Base-by-base conservation (phyloP, 2,113 vertebrate species). In the Oreotragus oreotragus region DNA sequence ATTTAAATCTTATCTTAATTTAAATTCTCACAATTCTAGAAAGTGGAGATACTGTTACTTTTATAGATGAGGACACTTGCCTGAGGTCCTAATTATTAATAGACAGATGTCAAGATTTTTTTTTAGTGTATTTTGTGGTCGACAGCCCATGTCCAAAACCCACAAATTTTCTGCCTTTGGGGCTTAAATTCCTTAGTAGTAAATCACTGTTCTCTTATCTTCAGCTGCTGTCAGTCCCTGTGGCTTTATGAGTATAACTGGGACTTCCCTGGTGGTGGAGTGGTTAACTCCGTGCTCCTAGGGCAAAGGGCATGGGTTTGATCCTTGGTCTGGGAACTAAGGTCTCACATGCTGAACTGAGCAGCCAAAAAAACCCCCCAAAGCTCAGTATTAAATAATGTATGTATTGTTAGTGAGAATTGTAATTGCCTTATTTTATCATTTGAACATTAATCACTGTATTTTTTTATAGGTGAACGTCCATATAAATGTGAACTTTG, bases 401-500 rank as follows among this genome's bases (percentile, higher is more conserved):
- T 64, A 6, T 80, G 36, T 58, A 85, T 64, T 95, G 49, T 62
- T 94, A 91, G 5, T 93, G n/a, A 76, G 73, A 85, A 49, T 93
- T 94, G 13, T 60, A 64, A 91, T 79, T 98, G 51, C 30, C 47
- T 76, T 80, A 58, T 66, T 60, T 86, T 94, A 91, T 89, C 36
- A 4, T 73, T 39, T 88, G 93, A 93, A 88, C 12, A n/a, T 28
- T 80, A 33, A 27, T 93, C 39, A 62, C 79, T 93, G 55, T 95
- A 47, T 91, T 98, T 94, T 98, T 94, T 98, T 97, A 5, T 98
- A 99, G 99, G 99, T 96, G 99, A 99, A 58, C 99, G 99, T 57
- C 99, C 99, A 1, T 99, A 99, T 98, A 99, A 99, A 27, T 99
- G 99, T 98, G 98, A 99, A 1, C 99, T 99, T 98, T 99, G 99